Base-by-base conservation (phyloP, 2,113 vertebrate species). In the Mastomys natalensis region DNA sequence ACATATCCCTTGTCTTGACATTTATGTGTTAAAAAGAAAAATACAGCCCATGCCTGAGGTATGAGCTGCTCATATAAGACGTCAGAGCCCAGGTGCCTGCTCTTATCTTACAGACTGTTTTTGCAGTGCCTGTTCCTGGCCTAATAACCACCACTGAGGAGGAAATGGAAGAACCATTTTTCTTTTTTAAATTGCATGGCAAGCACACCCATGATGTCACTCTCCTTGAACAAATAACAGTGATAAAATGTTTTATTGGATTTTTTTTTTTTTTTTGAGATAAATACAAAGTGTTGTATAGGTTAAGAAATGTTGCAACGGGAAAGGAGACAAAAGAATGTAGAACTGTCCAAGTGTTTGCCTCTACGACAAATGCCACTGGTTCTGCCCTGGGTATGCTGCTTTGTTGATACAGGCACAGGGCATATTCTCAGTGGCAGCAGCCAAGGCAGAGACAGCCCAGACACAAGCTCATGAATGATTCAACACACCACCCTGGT, bases 401-500 rank as follows among this genome's bases (percentile, higher is more conserved):
- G 72, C 43, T 96, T 97, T 95, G 77, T 96, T 95, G 68, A 40
- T 70, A 29, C 53, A 93, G 93, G 73, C 93, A 87, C 24, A 37
- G 93, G 91, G 88, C 89, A 68, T 89, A 37, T 40, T 85, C 90
- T 88, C 88, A 26, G 80, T 24, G 1, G 89, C 87, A 93, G 80
- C 26, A 1, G 4, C 10, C 53, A 3, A 78, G 95, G 74, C 96
- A 3, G 13, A 53, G 90, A 78, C 85, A 68, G 15, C 19, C 0
- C 24, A 86, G 84, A 92, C 55, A 9, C 22, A 7, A 1, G 48
- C 95, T 97, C 86, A 78, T 95, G 95, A 95, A 37, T 95, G 91
- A 97, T 95, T 97, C 97, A 95, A 62, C 70, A 96, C 19, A 8
- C 78, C 96, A 94, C 94, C 87, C 95, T 96, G 82, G 97, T 58